Percentiles rank a stretch among this genome's conserved stretches.
Conservation (phyloP, 1,140 invertebrate genomes). For the Oncopodura yosiiana region DNA sequence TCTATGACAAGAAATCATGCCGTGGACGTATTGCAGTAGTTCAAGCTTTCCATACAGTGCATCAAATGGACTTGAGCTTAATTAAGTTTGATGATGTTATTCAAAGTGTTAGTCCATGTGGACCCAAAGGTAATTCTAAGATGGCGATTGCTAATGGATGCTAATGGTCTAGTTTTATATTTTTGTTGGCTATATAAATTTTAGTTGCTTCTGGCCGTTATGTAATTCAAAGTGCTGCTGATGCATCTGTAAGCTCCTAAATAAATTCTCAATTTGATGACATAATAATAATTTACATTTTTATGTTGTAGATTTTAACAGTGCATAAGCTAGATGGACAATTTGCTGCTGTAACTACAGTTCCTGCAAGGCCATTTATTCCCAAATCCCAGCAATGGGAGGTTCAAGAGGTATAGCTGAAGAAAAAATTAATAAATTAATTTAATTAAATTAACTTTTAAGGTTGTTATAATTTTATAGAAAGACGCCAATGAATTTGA, state of each 20-base stretch:
- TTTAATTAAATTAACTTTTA: neutral
- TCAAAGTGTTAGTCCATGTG: conserved; percentile 18
- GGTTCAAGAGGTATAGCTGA: conserved; percentile 13
- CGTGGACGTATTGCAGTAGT: conserved; percentile 21
- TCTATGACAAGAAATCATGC: conserved; percentile 22
- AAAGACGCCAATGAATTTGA: conserved; percentile 19
- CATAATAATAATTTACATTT: neutral
- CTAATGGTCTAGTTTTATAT: neutral
- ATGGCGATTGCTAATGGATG: neutral
- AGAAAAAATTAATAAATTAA: neutral
- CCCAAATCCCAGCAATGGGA: conserved; percentile 28
- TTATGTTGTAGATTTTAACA: conserved; percentile 13
- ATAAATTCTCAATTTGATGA: neutral
- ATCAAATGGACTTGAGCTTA: conserved; percentile 22
- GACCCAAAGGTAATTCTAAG: conserved; percentile 19
- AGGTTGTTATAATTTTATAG: neutral
- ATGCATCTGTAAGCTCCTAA: conserved; percentile 23
- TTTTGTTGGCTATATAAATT: neutral
- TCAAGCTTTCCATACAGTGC: conserved; percentile 23
- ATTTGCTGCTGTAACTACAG: conserved; percentile 11
- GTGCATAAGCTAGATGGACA: conserved; percentile 15
- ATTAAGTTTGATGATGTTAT: conserved; percentile 22
- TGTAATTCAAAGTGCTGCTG: conserved; percentile 24
- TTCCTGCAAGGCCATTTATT: conserved; percentile 21
- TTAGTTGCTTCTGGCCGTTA: conserved; percentile 18